Evolutionary conservation across 2,888 invertebrate species (phyloP).

Genomic region (Nomada fucata): DNA sequence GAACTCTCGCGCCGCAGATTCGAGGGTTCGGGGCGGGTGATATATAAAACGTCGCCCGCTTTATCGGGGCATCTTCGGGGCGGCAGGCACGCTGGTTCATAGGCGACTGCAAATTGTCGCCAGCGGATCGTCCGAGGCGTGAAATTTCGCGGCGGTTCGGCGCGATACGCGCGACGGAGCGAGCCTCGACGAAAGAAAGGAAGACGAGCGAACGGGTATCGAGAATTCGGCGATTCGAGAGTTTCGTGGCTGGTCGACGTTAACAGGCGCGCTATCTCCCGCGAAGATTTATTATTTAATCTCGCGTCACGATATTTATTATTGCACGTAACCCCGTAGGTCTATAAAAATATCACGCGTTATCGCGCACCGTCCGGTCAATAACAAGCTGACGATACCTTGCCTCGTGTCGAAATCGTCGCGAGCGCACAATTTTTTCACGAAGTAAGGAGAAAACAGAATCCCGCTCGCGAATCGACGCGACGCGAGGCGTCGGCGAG

Average conservation of each 20-base stretch:
- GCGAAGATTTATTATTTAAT: conserved; percentile 81
- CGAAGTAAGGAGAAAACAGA: conserved; percentile 37
- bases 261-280: conserved; percentile 73
- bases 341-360: conserved; percentile 77
- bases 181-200: no score
- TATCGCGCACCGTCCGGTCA: conserved; percentile 71
- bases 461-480: not conserved
- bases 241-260: conserved; percentile 21
- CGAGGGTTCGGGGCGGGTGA: no score
- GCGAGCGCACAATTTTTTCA: conserved; percentile 36
- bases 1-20: not conserved
- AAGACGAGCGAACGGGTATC: not conserved
- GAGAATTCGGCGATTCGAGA: conserved; percentile 17
- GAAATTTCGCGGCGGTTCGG: no score
- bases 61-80: no score
- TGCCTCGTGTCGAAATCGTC: conserved; percentile 60
- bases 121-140: no score
- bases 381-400: conserved; percentile 75
- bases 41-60: no score
- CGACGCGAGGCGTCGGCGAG: not conserved
- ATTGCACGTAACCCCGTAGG: conserved; percentile 77
- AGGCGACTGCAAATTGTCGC: no score
- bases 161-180: no score
- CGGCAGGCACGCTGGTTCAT: no score
- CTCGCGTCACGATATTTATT: conserved; percentile 80